These are phyloP conservation scores for Drosophila bocqueti DNA, from an alignment of 1,140 invertebrate species.

Conservation along the genomic window DNA sequence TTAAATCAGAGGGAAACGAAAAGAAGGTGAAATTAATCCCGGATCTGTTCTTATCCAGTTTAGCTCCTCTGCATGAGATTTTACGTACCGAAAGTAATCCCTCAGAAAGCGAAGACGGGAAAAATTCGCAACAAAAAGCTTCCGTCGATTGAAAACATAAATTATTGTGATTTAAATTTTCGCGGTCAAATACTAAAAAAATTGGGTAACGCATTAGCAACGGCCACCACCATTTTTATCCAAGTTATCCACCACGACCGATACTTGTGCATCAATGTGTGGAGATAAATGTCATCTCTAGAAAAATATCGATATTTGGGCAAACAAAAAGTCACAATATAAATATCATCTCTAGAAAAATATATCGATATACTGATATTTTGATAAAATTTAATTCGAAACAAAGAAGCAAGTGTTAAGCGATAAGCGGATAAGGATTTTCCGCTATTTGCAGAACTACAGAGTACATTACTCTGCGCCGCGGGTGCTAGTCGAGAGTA, in stretches of 20 bases:
- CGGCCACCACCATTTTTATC: too few species aligned
- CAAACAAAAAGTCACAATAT: too few species aligned
- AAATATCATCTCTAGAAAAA: too few species aligned
- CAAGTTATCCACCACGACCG: background rate
- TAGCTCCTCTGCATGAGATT: conserved; percentile 19
- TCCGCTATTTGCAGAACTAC: background rate
- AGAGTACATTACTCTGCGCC: background rate
- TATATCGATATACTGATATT: too few species aligned
- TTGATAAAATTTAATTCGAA: conserved; percentile 5
- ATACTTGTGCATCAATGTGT: too few species aligned
- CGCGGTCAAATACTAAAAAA: too few species aligned
- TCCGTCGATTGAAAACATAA: background rate
- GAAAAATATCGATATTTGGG: too few species aligned
- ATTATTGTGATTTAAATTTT: background rate
- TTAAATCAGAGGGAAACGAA: conserved; percentile 26
- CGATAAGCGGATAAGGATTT: conserved; percentile 1
- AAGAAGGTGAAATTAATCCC: conserved; percentile 38
- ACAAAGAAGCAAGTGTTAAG: conserved; percentile 6
- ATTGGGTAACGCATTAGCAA: too few species aligned
- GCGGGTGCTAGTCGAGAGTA: conserved; percentile 8
- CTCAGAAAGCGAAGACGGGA: background rate
- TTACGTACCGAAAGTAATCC: conserved; percentile 1
- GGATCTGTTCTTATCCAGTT: conserved; percentile 37
- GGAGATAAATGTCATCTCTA: too few species aligned
- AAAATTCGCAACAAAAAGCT: background rate